Percentiles rank a stretch among this genome's conserved stretches.
phyloP scores from a whole-genome alignment of 2,888 invertebrate species.

The Chloroclysta siterata region DNA sequence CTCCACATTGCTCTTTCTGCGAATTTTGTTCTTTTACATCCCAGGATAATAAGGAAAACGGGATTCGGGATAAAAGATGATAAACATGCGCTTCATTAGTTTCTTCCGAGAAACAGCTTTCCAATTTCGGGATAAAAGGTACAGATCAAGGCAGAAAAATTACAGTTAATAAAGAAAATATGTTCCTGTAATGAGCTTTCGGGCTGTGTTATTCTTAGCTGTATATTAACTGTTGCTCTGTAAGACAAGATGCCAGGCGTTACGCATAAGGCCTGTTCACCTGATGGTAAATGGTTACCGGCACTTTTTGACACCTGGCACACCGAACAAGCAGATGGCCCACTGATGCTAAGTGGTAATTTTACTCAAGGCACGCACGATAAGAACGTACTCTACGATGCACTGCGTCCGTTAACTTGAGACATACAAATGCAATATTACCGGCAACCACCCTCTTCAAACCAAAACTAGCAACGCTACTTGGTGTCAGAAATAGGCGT shows the following conservation, averaged over 20 bases:
- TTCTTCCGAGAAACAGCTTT: constrained; percentile 14
- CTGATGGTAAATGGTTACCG: background rate
- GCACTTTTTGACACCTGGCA: no score
- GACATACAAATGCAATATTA: no score
- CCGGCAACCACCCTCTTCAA: no score
- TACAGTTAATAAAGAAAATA: constrained; percentile 1
- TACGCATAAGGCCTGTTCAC: no score
- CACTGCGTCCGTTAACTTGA: no score
- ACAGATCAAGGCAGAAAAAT: constrained; percentile 9
- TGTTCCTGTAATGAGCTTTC: constrained; percentile 9
- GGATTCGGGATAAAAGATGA: constrained; percentile 19
- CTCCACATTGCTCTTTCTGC: no score
- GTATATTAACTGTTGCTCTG: background rate
- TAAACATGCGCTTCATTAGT: constrained; percentile 26
- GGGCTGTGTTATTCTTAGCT: background rate
- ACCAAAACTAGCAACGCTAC: no score
- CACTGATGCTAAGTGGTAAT: background rate
- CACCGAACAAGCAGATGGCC: background rate
- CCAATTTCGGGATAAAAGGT: constrained; percentile 16
- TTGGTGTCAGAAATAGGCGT: no score
- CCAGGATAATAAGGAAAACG: constrained; percentile 21
- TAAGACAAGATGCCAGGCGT: no score
- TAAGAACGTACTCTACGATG: no score
- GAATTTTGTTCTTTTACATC: constrained; percentile 5
- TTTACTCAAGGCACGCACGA: no score